Base-by-base conservation (phyloP, 2,113 vertebrate genomes). In the Etia nguti region DNA sequence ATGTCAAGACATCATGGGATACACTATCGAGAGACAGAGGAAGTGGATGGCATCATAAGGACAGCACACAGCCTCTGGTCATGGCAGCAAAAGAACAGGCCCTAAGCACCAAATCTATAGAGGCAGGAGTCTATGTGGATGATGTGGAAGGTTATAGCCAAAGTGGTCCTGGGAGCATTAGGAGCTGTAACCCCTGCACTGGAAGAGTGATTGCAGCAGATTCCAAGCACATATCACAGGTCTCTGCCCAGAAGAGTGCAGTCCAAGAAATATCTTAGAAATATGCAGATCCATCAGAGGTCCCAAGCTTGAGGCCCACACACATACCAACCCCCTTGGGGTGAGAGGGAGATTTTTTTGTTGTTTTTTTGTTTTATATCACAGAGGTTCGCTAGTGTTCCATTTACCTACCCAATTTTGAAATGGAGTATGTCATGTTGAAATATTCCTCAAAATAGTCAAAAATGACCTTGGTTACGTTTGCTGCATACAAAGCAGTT, bases 401-500 rank as follows among this genome's bases (percentile, higher is more conserved):
- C 24, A 75, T 86, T 20, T 34, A 52, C 91, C 93, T 94, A 99
- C 99, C 99, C 85, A 99, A 93, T 94, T 99, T 99, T 29, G 95
- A 81, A 95, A 99, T 97, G 84, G 98, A 97, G 93, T 99, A 99
- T 0, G 1, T 8, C 97, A 99, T 95, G 90, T 91, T 93, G 88
- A 99, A 99, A 90, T 99, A 99, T 0, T 95, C 2, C 94, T 99
- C 99, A 95, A 98, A 99, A 94, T 96, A 98, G 92, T 99, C 95
- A 16, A 99, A 99, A 65, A 97, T 90, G n/a, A 1, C 4, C 93
- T 97, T 96, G 26, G 98, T 99, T 36, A 96, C 92, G 36, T 97
- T 1, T 20, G 97, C 98, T 77, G 99, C 99, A 10, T 98, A 99
- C 8, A 86, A 55, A n/a, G 98, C 97, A 0, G 99, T 99, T 18